Conservation (phyloP, 2,113 vertebrate species). For the Naja naja region DNA sequence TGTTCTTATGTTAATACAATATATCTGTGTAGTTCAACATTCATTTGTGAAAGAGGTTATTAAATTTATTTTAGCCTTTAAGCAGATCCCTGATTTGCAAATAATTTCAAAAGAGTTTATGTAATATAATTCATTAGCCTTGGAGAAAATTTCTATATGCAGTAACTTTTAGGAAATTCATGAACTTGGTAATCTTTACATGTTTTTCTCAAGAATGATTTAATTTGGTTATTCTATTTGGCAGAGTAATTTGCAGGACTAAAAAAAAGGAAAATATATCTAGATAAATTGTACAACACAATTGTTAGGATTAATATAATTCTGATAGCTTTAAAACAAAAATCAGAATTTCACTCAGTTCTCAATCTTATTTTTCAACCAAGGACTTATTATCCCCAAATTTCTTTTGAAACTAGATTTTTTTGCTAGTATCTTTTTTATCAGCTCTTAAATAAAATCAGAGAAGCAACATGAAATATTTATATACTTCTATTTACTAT, state of each 20-base stretch:
- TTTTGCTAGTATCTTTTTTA: conserved; percentile 3
- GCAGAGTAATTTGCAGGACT: conserved; percentile 42
- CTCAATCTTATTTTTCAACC: conserved; percentile 38
- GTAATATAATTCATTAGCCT: background rate
- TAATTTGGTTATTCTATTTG: conserved; percentile 42
- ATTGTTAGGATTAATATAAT: conserved; percentile 17
- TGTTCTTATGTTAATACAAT: conserved; percentile 4
- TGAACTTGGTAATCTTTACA: conserved; percentile 41
- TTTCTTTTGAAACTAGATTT: conserved; percentile 10
- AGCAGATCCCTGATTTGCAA: background rate
- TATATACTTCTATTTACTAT: conserved; percentile 7
- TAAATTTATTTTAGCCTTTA: background rate
- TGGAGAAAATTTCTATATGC: background rate
- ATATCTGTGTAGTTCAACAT: background rate
- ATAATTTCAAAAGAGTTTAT: background rate
- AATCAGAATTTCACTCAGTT: conserved; percentile 44
- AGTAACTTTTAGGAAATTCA: conserved; percentile 37
- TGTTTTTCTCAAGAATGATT: conserved; percentile 47
- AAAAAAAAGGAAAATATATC: conserved; percentile 8
- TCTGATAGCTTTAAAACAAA: conserved; percentile 41
- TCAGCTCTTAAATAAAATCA: background rate
- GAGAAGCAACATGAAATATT: background rate
- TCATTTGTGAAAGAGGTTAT: background rate
- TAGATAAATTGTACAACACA: conserved; percentile 23
- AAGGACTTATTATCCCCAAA: conserved; percentile 43